Evolutionary conservation across 37 sponge, comb jelly and placozoan species (phyloP).

Genomic region (Eunapius fragilis): DNA sequence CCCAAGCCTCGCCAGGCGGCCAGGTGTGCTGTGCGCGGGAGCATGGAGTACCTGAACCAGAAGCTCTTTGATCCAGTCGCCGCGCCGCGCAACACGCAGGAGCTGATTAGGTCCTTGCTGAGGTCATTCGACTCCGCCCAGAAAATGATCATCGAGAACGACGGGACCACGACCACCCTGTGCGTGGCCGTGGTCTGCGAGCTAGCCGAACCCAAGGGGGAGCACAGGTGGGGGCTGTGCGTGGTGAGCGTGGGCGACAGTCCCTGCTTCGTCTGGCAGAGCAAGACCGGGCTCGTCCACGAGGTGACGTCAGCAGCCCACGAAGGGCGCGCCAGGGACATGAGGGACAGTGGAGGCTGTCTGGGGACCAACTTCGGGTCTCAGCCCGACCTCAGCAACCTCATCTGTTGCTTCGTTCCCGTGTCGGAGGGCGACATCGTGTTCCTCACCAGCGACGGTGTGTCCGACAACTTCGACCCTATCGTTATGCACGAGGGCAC

Average conservation of each 20-base stretch:
- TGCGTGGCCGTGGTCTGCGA: slow-evolving; percentile 69
- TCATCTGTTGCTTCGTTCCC: slow-evolving; percentile 66
- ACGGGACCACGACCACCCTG: slow-evolving; percentile 86
- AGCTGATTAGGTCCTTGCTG: slow-evolving; percentile 49
- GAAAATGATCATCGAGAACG: slow-evolving; percentile 58
- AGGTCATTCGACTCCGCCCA: slow-evolving; percentile 76
- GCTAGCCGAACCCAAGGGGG: slow-evolving; percentile 10
- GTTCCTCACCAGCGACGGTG: slow-evolving; percentile 73
- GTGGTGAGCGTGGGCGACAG: slow-evolving; percentile 85
- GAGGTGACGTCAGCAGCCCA: slow-evolving; percentile 72
- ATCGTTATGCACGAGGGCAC: slow-evolving; percentile 26
- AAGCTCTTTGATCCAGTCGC: slow-evolving; percentile 33
- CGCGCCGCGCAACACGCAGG: slow-evolving; percentile 39
- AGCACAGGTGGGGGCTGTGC: slow-evolving; percentile 62
- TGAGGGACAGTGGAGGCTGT: slow-evolving; percentile 81
- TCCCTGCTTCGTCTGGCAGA: slow-evolving; percentile 67
- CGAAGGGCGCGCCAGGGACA: slow-evolving; percentile 56
- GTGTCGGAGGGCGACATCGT: slow-evolving; percentile 59
- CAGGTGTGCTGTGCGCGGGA: slow-evolving; percentile 76
- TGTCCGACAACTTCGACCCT: slow-evolving; percentile 85
- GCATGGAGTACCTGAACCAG: slow-evolving; percentile 50
- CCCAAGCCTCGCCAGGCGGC: slow-evolving; percentile 78
- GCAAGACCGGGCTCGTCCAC: slow-evolving; percentile 28
- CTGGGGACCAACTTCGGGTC: slow-evolving; percentile 72
- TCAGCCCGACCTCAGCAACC: slow-evolving; percentile 79